Conservation (phyloP, 2,113 vertebrate genomes). For the Spermophilus dauricus region DNA sequence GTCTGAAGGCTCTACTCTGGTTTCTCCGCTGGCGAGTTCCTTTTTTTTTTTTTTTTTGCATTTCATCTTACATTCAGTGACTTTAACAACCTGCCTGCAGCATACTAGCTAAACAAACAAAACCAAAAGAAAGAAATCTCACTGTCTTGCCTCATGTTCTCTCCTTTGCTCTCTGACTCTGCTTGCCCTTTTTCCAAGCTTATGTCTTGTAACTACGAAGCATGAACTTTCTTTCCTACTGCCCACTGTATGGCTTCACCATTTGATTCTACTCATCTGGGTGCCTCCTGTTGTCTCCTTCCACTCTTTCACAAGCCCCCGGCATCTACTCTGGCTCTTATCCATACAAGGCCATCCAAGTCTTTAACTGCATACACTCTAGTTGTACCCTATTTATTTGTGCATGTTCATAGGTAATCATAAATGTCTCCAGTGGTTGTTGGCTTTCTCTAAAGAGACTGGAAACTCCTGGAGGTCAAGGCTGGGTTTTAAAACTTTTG, state of each 20-base stretch:
- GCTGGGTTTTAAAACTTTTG: background rate
- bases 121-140: background rate
- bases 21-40: background rate
- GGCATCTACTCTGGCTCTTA: background rate
- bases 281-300: background rate
- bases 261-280: background rate
- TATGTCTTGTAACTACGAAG: background rate
- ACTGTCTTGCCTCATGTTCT: background rate
- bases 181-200: background rate
- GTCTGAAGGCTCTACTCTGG: background rate
- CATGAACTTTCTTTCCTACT: background rate
- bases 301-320: background rate
- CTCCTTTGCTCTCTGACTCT: background rate
- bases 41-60: background rate
- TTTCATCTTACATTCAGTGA: background rate
- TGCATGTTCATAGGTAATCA: background rate
- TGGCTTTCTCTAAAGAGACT: slow-evolving; percentile 12
- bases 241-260: background rate
- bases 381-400: background rate
- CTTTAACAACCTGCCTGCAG: background rate
- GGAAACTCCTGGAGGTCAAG: slow-evolving; percentile 6
- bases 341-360: background rate
- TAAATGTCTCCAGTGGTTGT: background rate
- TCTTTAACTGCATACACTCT: background rate
- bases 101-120: background rate